These are phyloP conservation scores for Ceyx melanurus DNA, from an alignment of 2,113 vertebrate genomes.

Conservation along the genomic window DNA sequence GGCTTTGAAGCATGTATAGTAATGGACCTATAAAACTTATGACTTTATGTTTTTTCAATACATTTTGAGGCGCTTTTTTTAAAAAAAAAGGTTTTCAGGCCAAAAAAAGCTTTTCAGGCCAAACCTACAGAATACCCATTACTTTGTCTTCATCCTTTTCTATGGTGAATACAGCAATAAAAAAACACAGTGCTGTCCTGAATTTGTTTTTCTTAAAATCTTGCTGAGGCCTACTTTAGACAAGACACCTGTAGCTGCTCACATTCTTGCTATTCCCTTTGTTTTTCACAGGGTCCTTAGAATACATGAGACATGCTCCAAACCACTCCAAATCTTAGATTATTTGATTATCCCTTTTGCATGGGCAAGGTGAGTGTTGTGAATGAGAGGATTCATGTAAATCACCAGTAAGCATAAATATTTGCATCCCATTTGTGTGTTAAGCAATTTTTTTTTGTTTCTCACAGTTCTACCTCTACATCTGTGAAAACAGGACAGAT, in stretches of 20 bases:
- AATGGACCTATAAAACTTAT: neutral
- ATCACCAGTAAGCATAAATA: neutral
- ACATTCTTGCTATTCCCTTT: neutral
- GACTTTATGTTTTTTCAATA: neutral
- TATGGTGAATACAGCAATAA: neutral
- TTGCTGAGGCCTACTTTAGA: neutral
- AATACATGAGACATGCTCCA: neutral
- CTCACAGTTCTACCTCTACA: neutral
- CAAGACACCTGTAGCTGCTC: accelerated
- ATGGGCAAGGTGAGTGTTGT: neutral
- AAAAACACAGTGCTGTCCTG: neutral
- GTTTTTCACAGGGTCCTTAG: neutral
- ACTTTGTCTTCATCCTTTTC: neutral
- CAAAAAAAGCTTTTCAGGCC: neutral
- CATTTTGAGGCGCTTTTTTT: neutral
- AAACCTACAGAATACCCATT: neutral
- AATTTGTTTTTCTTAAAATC: neutral
- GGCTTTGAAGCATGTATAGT: neutral
- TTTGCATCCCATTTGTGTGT: neutral
- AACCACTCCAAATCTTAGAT: neutral
- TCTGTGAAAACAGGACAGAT: neutral
- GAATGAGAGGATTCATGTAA: neutral
- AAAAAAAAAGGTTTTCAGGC: neutral
- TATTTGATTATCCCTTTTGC: neutral
- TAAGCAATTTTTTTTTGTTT: neutral